phyloP scores from a whole-genome alignment of 2,113 vertebrate species.

The Eretmochelys imbricata region DNA sequence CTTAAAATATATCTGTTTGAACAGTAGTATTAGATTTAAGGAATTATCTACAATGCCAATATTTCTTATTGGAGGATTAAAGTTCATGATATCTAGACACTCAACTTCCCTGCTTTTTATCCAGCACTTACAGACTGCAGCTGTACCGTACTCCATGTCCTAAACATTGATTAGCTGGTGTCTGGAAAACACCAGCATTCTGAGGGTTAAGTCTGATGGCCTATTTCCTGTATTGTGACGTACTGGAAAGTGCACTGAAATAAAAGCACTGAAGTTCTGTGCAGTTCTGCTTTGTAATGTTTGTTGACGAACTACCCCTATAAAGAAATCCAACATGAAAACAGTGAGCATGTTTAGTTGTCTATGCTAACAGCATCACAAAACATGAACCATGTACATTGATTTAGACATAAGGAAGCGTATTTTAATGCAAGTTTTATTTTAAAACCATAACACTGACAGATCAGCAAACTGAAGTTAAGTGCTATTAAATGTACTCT shows the following conservation, averaged over 20 bases:
- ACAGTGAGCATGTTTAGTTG: neutral
- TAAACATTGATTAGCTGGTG: neutral
- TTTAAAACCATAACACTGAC: neutral
- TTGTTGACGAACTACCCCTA: neutral
- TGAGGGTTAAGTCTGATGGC: neutral
- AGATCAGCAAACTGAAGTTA: neutral
- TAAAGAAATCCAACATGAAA: neutral
- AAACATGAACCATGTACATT: neutral
- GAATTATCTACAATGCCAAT: neutral
- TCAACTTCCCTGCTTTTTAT: neutral
- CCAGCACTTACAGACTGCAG: neutral
- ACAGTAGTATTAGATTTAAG: neutral
- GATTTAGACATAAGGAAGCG: neutral
- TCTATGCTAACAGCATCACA: neutral
- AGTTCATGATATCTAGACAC: neutral
- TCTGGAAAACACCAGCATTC: neutral
- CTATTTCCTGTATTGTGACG: neutral
- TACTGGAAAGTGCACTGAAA: neutral
- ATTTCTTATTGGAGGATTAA: neutral
- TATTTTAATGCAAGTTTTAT: neutral
- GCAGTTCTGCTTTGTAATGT: neutral
- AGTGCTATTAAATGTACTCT: neutral
- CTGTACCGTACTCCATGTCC: neutral
- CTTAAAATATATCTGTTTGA: neutral
- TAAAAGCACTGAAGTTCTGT: neutral